Evolutionary conservation across 2,113 vertebrate species (phyloP).

Genomic region (Engraulis encrasicolus): DNA sequence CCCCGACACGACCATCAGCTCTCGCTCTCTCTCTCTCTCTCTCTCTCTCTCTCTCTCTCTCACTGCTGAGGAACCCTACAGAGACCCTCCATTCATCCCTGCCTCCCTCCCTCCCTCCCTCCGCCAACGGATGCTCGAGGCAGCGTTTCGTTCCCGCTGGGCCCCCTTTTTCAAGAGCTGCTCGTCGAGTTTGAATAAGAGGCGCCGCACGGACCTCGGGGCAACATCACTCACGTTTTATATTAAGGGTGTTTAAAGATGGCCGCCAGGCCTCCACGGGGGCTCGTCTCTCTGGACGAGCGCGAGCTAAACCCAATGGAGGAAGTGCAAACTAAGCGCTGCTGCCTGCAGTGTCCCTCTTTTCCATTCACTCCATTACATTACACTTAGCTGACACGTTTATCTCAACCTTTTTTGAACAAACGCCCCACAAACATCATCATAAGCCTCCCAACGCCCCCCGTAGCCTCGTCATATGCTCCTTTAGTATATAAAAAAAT

Average conservation of each 20-base stretch:
- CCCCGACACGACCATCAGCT: background rate
- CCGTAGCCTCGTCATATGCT: too few relatives aligned
- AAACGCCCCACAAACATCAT: too few relatives aligned
- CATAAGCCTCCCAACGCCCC: too few relatives aligned
- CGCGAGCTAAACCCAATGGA: background rate
- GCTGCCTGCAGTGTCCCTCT: too few relatives aligned
- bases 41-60: too few relatives aligned
- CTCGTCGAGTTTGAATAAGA: background rate
- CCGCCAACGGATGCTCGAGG: background rate
- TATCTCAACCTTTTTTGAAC: too few relatives aligned
- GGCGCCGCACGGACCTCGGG: background rate
- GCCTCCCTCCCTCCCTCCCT: too few relatives aligned
- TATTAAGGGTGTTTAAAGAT: background rate
- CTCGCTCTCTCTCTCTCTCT: too few relatives aligned
- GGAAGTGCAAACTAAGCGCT: background rate
- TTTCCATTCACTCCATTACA: background rate
- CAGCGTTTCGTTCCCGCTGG: background rate
- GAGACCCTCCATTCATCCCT: background rate
- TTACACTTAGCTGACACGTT: too few relatives aligned
- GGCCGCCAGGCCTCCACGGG: too few relatives aligned
- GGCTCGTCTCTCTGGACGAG: background rate
- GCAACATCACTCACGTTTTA: background rate
- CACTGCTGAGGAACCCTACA: too few relatives aligned
- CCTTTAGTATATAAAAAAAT: too few relatives aligned
- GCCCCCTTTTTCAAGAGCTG: background rate